phyloP scores from a whole-genome alignment of 2,888 invertebrate species.

The Platypus cylindrus region DNA sequence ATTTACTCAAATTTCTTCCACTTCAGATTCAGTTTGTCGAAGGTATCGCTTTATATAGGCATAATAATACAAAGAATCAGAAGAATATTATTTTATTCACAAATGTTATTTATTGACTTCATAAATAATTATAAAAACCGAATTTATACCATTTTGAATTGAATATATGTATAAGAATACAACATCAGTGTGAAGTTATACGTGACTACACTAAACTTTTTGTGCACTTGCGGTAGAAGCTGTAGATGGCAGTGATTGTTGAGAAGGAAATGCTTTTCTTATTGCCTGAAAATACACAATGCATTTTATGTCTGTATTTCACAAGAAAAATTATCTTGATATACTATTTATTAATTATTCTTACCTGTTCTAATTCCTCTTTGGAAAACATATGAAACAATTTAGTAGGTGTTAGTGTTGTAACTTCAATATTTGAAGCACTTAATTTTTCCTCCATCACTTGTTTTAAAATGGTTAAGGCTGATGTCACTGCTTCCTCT shows the following conservation, averaged over 20 bases:
- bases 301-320: too few species aligned
- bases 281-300: slow-evolving; percentile 12
- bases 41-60: too few species aligned
- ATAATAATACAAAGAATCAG: too few species aligned
- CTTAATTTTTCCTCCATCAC: slow-evolving; percentile 99
- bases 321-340: too few species aligned
- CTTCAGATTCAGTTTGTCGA: too few species aligned
- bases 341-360: slow-evolving; percentile 7
- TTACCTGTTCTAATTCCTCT: slow-evolving; percentile 84
- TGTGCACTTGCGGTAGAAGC: slow-evolving; percentile 6
- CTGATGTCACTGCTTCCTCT: slow-evolving; percentile 81
- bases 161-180: too few species aligned
- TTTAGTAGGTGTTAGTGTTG: slow-evolving; percentile 75
- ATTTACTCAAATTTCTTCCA: too few species aligned
- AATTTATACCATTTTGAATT: too few species aligned
- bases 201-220: slow-evolving; percentile 5
- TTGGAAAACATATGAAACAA: slow-evolving; percentile 84
- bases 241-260: slow-evolving; percentile 13
- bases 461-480: slow-evolving; percentile 90
- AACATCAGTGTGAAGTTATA: too few species aligned
- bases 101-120: too few species aligned
- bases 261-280: slow-evolving; percentile 7
- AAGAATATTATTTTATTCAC: too few species aligned
- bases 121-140: too few species aligned
- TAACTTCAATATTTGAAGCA: slow-evolving; percentile 93